Base-by-base conservation (phyloP, 1,140 invertebrate genomes). In the Harpegnathos saltator region DNA sequence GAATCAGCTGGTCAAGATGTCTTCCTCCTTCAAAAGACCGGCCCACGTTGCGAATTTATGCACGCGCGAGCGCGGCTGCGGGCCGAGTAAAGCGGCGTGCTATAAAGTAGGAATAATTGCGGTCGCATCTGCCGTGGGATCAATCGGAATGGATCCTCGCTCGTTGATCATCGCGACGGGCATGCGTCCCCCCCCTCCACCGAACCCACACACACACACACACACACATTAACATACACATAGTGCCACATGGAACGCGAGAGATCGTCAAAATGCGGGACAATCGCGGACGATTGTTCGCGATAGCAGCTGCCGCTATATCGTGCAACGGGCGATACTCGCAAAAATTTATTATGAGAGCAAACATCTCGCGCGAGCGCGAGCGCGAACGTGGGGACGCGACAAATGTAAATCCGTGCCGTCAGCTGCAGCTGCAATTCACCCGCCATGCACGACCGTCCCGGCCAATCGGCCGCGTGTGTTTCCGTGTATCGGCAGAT, bases 391-490 rank as follows among this genome's bases (percentile, higher is more conserved):
- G n/a, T n/a, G 52, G 58, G 58, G 33, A 65, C 11, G 48, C 71
- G 48, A 83, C 80, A 77, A 86, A 87, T 87, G 80, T 87, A 87
- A 87, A 87, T 87, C 54, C 66, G 48, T 9, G 26, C 75, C 81
- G 68, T 73, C 85, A 83, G 73, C 73, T 86, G 85, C 83, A 78
- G 65, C 56, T 38, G 33, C 72, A 62, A 62, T 86, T 38, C 50
- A 24, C 19, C 26, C n/a, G n/a, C 63, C 17, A 12, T 22, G n/a
- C 14, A 26, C 14, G 22, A 24, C 62, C 2, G 15, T 33, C 50
- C 44, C 54, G 44, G 12, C 29, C 15, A 50, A 48, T 38, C 15
- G 48, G 38, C 72, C 54, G 44, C 19, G 9, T 22, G 54, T 71
- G 44, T 61, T 26, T 72, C 56, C 56, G 48, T 22, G 54, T 81